Percentiles rank a stretch among this genome's conserved stretches.
Conservation (phyloP, 2,888 invertebrate species). For the Cecidostiba fungosa region DNA sequence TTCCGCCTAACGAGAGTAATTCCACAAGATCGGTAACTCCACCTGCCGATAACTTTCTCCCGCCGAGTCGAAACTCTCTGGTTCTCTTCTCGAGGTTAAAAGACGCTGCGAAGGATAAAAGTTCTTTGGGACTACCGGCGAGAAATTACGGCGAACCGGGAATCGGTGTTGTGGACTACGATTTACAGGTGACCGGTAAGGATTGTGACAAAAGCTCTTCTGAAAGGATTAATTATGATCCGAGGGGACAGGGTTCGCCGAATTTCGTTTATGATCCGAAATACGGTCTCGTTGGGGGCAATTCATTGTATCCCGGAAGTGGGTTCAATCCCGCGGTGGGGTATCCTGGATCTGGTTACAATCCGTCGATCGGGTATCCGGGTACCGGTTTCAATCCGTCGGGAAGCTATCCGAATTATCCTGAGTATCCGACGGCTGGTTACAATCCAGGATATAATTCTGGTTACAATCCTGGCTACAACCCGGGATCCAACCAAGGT, state of each 20-base stretch:
- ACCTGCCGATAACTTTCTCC: conserved; percentile 10
- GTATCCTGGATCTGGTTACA: conserved; percentile 10
- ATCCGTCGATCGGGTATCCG: conserved; percentile 30
- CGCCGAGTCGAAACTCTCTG: conserved; percentile 19
- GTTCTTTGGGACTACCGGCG: conserved; percentile 23
- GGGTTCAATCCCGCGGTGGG: not conserved
- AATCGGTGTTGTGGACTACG: conserved; percentile 36
- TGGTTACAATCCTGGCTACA: conserved; percentile 32
- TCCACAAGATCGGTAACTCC: not conserved
- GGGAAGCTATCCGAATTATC: not conserved
- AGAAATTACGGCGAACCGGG: conserved; percentile 63
- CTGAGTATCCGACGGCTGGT: conserved; percentile 12
- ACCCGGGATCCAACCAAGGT: conserved; percentile 15
- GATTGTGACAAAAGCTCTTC: conserved; percentile 57
- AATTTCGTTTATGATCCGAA: conserved; percentile 40
- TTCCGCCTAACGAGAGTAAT: conserved; percentile 62
- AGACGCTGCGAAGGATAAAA: conserved; percentile 36
- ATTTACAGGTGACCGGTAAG: conserved; percentile 52
- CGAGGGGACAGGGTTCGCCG: conserved; percentile 8
- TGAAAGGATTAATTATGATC: conserved; percentile 50
- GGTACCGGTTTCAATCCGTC: not conserved
- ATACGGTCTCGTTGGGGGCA: conserved; percentile 16
- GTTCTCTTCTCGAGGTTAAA: not conserved
- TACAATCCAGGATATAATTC: conserved; percentile 27
- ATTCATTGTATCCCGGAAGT: not conserved